Evolutionary conservation across 2,797 vertebrate genomes (phyloP), one percentile per base, ranked within the genome.

Genomic region (Thunnus albacares): DNA sequence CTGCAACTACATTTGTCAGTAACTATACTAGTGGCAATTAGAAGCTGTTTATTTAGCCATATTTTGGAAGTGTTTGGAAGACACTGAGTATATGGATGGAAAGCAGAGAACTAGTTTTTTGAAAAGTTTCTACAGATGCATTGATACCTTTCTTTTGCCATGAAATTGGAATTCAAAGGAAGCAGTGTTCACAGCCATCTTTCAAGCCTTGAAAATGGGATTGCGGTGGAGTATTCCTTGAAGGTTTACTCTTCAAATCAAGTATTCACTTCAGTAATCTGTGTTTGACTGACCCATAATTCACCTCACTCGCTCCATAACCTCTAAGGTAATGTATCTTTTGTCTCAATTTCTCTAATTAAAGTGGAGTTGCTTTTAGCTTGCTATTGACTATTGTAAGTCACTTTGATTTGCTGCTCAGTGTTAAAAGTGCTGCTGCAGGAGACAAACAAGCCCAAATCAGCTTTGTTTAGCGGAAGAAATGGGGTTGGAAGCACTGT

Each of bases 381-480:
- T 69, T 12, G 24, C 28, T 45, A 22, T 38, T 49, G 72, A 66
- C 56, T 8, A 14, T 6, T 52, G 66, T 41, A 4, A 58, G 45
- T 33, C 76, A 8, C 51, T 83, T 73, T 75, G 80, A 83, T 80
- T 81, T 80, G 53, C 57, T 56, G 56, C 28, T 47, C n/a, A 1
- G 38, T 45, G 66, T 56, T 65, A n/a, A 64, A 33, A 83, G 49
- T 64, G 52, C 76, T 71, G 55, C 71, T 52, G 66, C 35, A 22
- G 68, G 52, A 88, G 68, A 79, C 56, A 73, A 84, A 83, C 24
- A 14, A 63, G 41, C 35, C 11, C 33, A 17, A 18, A 80, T 70
- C 80, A 63, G 72, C 80, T 74, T 59, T 71, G 66, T 82, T 76
- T 38, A 72, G 60, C 67, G 49, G 51, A 72, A 72, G 72, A 57